Conservation (phyloP, 2,797 vertebrate genomes). For the Rhincodon typus region DNA sequence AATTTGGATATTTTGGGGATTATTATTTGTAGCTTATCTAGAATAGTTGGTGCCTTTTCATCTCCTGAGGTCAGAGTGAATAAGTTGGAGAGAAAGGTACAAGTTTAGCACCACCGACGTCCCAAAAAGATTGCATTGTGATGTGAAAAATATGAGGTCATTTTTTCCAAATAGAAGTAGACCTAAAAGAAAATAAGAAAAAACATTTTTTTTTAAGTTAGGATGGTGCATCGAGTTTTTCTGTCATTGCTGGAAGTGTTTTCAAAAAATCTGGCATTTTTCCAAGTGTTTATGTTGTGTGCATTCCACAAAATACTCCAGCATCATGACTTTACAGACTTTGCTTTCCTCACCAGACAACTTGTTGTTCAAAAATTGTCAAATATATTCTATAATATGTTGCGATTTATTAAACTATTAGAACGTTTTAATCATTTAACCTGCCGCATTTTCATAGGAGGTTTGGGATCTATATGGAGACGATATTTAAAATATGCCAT, state of each 20-base stretch:
- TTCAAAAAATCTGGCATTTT: neutral
- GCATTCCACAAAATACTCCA: neutral
- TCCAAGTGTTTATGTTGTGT: neutral
- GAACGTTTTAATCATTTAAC: neutral
- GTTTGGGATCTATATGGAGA: neutral
- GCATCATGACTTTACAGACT: neutral
- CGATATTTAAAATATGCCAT: neutral
- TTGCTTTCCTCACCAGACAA: neutral
- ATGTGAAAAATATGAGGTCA: neutral
- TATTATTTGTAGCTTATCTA: neutral
- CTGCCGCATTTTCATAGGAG: neutral
- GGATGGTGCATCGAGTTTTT: neutral
- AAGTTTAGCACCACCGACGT: neutral
- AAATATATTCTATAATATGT: neutral
- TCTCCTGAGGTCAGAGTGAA: neutral
- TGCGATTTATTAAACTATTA: neutral
- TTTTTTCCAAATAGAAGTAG: neutral
- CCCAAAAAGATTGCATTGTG: neutral
- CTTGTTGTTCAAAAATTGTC: neutral
- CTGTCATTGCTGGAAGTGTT: neutral
- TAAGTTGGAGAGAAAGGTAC: neutral
- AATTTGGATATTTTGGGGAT: neutral
- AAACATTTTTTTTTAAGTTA: neutral
- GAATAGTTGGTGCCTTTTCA: neutral
- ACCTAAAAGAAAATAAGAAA: neutral